phyloP scores from a whole-genome alignment of 2,888 invertebrate species.

The Pyralis farinalis region DNA sequence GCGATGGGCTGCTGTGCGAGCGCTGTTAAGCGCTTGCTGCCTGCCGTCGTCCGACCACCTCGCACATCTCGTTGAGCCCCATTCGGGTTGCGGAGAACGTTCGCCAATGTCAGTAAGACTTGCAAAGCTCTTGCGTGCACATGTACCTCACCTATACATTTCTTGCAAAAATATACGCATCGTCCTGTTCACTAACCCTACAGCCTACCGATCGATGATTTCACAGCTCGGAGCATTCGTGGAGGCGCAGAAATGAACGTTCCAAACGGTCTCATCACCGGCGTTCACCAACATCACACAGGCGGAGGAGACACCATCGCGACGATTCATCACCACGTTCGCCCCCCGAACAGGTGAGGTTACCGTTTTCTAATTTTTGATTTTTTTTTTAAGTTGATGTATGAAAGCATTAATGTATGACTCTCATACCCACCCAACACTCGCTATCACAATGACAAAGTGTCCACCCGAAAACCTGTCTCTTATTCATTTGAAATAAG shows the following conservation, averaged over 20 bases:
- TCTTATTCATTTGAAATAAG: constrained; percentile 34
- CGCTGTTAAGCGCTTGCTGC: constrained; percentile 64
- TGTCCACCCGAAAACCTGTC: constrained; percentile 71
- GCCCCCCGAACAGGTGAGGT: constrained; percentile 75
- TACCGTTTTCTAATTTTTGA: constrained; percentile 45
- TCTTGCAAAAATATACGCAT: constrained; percentile 32
- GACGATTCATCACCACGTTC: constrained; percentile 72
- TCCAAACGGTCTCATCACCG: constrained; percentile 93
- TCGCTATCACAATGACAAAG: constrained; percentile 45
- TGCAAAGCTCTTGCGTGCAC: constrained; percentile 37
- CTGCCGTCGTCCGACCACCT: constrained; percentile 60
- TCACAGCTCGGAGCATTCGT: constrained; percentile 88
- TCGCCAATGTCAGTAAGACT: constrained; percentile 64
- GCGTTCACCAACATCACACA: constrained; percentile 89
- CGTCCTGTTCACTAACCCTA: constrained; percentile 71
- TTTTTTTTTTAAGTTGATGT: constrained; percentile 40
- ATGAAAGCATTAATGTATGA: constrained; percentile 41
- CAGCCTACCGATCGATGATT: constrained; percentile 80
- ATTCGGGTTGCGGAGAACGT: constrained; percentile 48
- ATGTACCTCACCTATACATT: constrained; percentile 58
- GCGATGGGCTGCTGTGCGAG: constrained; percentile 53
- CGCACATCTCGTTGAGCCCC: constrained; percentile 54
- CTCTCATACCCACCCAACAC: constrained; percentile 45
- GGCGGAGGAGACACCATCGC: constrained; percentile 84
- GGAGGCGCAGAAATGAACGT: constrained; percentile 90